phyloP scores from a whole-genome alignment of 1,140 invertebrate genomes.

The Drosophila funebris region DNA sequence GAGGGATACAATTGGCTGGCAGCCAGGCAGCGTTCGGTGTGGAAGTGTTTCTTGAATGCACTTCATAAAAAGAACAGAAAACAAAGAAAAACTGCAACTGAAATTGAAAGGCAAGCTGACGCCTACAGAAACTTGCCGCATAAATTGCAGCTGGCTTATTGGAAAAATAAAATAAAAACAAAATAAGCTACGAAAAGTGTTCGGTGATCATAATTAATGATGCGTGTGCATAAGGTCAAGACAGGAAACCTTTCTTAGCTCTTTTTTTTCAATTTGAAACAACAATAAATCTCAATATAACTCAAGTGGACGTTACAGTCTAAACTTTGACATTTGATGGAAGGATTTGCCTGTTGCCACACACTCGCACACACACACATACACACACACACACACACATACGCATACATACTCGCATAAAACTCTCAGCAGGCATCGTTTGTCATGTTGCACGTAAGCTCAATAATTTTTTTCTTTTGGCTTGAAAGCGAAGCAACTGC shows the following conservation, averaged over 20 bases:
- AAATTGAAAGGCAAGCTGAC: constrained; percentile 70
- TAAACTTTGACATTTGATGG: constrained; percentile 77
- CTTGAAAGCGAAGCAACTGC: constrained; percentile 24
- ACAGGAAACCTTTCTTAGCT: constrained; percentile 2
- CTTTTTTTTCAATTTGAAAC: neutral
- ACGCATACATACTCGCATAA: neutral
- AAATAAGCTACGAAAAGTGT: constrained; percentile 55
- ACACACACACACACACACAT: constrained; percentile 11
- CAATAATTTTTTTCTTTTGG: constrained; percentile 42
- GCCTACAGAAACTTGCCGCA: constrained; percentile 43
- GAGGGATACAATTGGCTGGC: constrained; percentile 13
- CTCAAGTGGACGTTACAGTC: constrained; percentile 71
- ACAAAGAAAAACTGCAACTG: constrained; percentile 53
- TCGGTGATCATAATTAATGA: constrained; percentile 75
- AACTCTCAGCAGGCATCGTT: constrained; percentile 58
- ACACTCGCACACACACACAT: constrained; percentile 8
- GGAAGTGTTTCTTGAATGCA: constrained; percentile 33
- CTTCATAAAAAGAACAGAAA: constrained; percentile 34
- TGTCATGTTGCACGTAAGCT: constrained; percentile 68
- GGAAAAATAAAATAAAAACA: too few species aligned
- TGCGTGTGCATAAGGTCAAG: constrained; percentile 14
- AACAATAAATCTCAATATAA: constrained; percentile 79
- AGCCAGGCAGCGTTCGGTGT: constrained; percentile 15
- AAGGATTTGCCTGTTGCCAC: constrained; percentile 58
- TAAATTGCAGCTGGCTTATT: constrained; percentile 48